A percentile compares a stretch with the other conserved stretches of the same genome.
Evolutionary conservation across 2,888 invertebrate species (phyloP).

Genomic region (Heliconius aoede): DNA sequence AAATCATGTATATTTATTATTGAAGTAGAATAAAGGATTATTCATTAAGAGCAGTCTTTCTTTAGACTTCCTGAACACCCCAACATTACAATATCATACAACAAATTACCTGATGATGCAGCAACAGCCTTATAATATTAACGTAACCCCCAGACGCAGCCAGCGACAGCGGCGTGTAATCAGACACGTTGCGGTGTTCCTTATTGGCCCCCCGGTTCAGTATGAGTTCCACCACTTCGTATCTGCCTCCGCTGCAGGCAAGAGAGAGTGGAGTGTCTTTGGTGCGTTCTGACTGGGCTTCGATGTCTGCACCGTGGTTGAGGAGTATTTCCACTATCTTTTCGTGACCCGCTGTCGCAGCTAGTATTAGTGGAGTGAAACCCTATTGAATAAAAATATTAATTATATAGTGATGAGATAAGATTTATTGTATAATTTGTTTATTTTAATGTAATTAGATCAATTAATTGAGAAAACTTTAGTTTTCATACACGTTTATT

Average conservation of each 20-base stretch:
- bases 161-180: constrained; percentile 99
- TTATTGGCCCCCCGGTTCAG: constrained; percentile 96
- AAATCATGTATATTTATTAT: too few relatives aligned
- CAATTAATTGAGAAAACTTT: too few relatives aligned
- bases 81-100: too few relatives aligned
- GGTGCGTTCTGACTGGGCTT: constrained; percentile 99
- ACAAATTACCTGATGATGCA: constrained; percentile 89
- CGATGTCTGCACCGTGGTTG: constrained; percentile 97
- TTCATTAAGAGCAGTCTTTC: too few relatives aligned
- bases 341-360: constrained; percentile 95
- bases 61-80: too few relatives aligned
- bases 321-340: constrained; percentile 95
- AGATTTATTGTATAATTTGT: too few relatives aligned
- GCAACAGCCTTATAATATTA: constrained; percentile 96
- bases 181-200: constrained; percentile 99
- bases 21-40: too few relatives aligned
- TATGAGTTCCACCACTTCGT: constrained; percentile 97
- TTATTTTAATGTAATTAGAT: too few relatives aligned
- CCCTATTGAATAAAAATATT: constrained; percentile 77
- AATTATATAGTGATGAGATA: background rate
- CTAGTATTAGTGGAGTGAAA: constrained; percentile 98
- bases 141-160: constrained; percentile 99
- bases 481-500: too few relatives aligned
- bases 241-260: constrained; percentile 98
- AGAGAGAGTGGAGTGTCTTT: constrained; percentile 99